Base-by-base conservation (phyloP, 2,888 invertebrate genomes). In the Neocrepidodera transversa region DNA sequence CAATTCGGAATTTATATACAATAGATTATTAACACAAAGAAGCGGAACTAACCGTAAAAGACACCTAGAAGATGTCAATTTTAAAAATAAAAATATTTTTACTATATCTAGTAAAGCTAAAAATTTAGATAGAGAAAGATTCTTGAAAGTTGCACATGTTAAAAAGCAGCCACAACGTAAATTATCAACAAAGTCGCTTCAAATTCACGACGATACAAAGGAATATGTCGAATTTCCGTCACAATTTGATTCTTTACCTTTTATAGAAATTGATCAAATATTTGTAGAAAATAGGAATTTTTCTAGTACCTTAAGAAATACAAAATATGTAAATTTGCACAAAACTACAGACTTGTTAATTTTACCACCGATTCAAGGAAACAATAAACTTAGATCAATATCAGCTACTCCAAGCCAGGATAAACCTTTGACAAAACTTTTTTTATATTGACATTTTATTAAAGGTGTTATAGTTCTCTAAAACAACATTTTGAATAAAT, bases 381-480 rank as follows among this genome's bases (percentile, higher is more conserved):
- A n/a, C n/a, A 67, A 62, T 53, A 69, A 73, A 50, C 73, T 73
- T 64, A 64, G 78, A 45, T 77, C 78, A 5, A 69, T 77, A 47
- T 78, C 78, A 13, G 75, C 77, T 4, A 74, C 75, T 7, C 77
- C 77, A 17, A 64, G 73, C 16, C 67, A 71, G 50, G 63, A 45
- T 14, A 45, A 23, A 26, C 10, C 42, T 4, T 35, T n/a, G n/a
- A n/a, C 35, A 2, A 42, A 20, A 20, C 11, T 42, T 2, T 42
- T 42, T 42, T 10, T 42, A 42, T 8, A 20, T 42, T 42, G 42
- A 42, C 6, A 18, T 20, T n/a, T n/a, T n/a, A n/a, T n/a, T n/a
- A n/a, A n/a, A n/a, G n/a, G n/a, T n/a, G n/a, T n/a, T n/a, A n/a
- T n/a, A n/a, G n/a, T n/a, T n/a, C n/a, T n/a, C n/a, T n/a, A n/a